These are phyloP conservation scores for Scolopax rusticola DNA, from an alignment of 2,797 vertebrate genomes.

Conservation along the genomic window DNA sequence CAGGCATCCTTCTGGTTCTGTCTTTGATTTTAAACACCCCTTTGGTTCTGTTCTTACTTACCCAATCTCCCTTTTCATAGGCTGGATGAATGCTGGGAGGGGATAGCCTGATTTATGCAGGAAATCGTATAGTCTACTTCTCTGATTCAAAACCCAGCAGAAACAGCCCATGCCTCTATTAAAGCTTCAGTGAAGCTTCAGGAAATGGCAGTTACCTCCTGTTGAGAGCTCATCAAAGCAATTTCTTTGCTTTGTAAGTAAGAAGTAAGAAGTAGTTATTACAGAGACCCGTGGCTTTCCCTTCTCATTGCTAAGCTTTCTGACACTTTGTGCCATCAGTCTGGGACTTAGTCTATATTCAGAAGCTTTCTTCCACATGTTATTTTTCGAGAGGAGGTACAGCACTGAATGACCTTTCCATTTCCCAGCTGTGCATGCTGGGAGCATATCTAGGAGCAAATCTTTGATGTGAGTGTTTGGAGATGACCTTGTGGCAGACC, in stretches of 20 bases:
- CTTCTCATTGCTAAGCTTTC: background rate
- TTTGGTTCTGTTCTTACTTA: background rate
- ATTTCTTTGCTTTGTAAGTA: background rate
- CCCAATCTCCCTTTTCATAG: background rate
- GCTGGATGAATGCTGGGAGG: background rate
- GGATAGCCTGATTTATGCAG: background rate
- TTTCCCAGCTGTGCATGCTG: background rate
- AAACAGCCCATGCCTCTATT: background rate
- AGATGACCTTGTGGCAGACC: background rate
- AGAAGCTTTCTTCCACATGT: background rate
- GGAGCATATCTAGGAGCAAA: background rate
- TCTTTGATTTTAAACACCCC: background rate
- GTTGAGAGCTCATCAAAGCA: background rate
- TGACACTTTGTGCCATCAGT: accelerated
- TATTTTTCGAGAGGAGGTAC: background rate
- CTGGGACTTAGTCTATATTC: background rate
- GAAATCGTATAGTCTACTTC: accelerated
- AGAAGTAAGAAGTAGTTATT: background rate
- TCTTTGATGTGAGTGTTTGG: background rate
- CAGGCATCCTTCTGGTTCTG: background rate
- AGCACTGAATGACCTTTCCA: background rate
- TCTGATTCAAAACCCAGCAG: background rate
- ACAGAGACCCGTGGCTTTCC: background rate
- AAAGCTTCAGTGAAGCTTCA: background rate
- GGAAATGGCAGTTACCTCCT: background rate